These are phyloP conservation scores for Emydoidea blandingii DNA, from an alignment of 2,797 vertebrate species.

Conservation along the genomic window DNA sequence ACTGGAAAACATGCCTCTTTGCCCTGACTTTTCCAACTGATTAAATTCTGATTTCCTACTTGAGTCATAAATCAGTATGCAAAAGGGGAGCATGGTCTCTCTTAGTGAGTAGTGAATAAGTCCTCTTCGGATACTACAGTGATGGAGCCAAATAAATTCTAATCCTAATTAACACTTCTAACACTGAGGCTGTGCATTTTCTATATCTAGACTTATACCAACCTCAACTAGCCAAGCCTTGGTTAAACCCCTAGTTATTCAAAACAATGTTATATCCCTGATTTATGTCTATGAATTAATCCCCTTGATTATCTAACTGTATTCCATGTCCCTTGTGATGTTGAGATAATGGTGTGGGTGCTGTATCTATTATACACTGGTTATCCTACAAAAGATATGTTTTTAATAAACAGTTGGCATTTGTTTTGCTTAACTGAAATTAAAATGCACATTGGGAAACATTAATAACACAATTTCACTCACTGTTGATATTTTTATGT, in stretches of 20 bases:
- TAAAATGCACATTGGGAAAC: conserved; percentile 31
- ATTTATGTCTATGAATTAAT: conserved; percentile 15
- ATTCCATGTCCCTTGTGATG: neutral
- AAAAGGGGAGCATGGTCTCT: conserved; percentile 25
- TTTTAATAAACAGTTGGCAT: conserved; percentile 25
- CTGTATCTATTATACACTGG: neutral
- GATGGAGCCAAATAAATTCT: conserved; percentile 6
- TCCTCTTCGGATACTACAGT: neutral
- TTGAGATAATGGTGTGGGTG: neutral
- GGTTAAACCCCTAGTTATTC: conserved; percentile 20
- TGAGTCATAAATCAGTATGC: neutral
- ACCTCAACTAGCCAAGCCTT: conserved; percentile 23
- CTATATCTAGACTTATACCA: conserved; percentile 32
- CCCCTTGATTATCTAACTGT: neutral
- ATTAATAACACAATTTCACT: conserved; percentile 36
- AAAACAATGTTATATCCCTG: neutral
- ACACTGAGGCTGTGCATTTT: conserved; percentile 8
- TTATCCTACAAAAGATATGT: neutral
- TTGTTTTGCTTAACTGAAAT: conserved; percentile 22
- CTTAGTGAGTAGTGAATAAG: conserved; percentile 33
- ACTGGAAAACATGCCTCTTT: conserved; percentile 20
- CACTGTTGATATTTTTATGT: conserved; percentile 35
- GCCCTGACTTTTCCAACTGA: neutral
- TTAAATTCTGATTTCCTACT: no score
- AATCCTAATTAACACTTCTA: conserved; percentile 1